These are phyloP conservation scores for Lomographa bimaculata DNA, from an alignment of 2,888 invertebrate genomes.

Conservation along the genomic window DNA sequence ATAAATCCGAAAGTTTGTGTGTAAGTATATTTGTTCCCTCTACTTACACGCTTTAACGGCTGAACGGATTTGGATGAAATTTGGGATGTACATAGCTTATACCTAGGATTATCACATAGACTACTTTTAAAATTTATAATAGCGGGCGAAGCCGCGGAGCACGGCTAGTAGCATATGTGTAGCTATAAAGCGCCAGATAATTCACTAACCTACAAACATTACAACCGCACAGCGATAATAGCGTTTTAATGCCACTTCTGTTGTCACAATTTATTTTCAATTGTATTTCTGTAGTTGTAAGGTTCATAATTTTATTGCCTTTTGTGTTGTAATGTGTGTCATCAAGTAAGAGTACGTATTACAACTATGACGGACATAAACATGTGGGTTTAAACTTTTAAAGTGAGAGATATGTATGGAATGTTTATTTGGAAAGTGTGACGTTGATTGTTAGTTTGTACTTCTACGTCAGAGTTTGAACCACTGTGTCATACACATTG, in stretches of 20 bases:
- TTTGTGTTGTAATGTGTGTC: slow-evolving; percentile 3
- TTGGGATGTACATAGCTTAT: too few relatives aligned
- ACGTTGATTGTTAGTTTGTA: slow-evolving; percentile 3
- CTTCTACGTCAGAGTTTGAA: too few relatives aligned
- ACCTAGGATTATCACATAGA: too few relatives aligned
- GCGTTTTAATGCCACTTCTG: slow-evolving; percentile 5
- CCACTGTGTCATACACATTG: too few relatives aligned
- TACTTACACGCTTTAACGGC: too few relatives aligned
- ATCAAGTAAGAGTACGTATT: neutral
- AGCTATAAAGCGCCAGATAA: slow-evolving; percentile 9
- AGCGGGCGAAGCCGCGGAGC: too few relatives aligned
- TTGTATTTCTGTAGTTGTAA: slow-evolving; percentile 4
- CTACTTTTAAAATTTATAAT: too few relatives aligned
- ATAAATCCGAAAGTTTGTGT: too few relatives aligned
- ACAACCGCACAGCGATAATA: slow-evolving; percentile 4
- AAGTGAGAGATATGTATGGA: slow-evolving; percentile 3
- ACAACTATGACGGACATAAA: slow-evolving; percentile 10
- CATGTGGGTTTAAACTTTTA: too few relatives aligned
- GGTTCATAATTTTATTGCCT: slow-evolving; percentile 6
- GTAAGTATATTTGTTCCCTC: too few relatives aligned
- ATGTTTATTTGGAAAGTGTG: slow-evolving; percentile 16
- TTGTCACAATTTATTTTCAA: slow-evolving; percentile 3
- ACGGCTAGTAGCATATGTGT: too few relatives aligned
- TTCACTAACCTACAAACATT: slow-evolving; percentile 9
- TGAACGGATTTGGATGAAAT: too few relatives aligned